Conservation (phyloP, 2,797 vertebrate genomes). For the Sebastes matsubarae region DNA sequence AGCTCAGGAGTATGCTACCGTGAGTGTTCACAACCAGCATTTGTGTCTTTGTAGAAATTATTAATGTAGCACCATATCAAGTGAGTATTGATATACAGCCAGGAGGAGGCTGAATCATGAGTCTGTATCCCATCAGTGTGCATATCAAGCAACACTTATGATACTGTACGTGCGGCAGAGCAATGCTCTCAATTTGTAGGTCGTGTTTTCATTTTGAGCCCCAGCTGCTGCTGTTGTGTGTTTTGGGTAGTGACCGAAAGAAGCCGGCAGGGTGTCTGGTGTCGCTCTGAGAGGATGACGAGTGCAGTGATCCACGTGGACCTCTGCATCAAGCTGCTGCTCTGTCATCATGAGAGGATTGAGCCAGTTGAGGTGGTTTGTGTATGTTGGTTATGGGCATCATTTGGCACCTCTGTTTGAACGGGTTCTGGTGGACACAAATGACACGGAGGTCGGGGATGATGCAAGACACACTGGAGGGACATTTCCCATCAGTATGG, state of each 20-base stretch:
- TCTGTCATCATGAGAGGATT: slow-evolving; percentile 19
- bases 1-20: background rate
- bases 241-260: slow-evolving; percentile 43
- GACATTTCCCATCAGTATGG: background rate
- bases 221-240: slow-evolving; percentile 36
- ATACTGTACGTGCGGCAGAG: background rate
- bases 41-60: slow-evolving; percentile 15
- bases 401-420: slow-evolving; percentile 4
- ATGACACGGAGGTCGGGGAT: background rate
- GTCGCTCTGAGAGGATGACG: slow-evolving; percentile 20
- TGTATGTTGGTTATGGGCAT: background rate
- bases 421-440: background rate
- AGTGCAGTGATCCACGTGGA: slow-evolving; percentile 24
- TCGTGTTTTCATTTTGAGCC: slow-evolving; percentile 12
- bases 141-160: background rate
- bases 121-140: background rate
- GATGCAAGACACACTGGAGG: background rate
- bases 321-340: slow-evolving; percentile 21
- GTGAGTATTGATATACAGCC: background rate
- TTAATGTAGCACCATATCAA: background rate
- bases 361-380: slow-evolving; percentile 17
- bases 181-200: background rate
- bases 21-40: background rate
- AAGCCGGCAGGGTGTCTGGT: slow-evolving; percentile 22
- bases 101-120: slow-evolving; percentile 3